Conservation (phyloP, 2,888 invertebrate species). For the Watsonalla binaria region DNA sequence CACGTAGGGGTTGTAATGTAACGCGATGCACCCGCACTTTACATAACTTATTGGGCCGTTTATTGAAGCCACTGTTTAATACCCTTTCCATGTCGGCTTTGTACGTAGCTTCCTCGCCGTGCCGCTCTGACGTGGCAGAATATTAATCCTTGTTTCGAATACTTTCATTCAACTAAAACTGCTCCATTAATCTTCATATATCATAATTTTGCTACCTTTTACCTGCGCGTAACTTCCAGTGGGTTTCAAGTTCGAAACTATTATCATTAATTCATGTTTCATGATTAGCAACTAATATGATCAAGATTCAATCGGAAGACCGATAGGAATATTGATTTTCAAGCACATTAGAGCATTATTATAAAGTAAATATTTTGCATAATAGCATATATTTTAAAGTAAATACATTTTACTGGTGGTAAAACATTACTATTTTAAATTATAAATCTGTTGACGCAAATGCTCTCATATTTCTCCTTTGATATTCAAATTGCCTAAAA, state of each 20-base stretch:
- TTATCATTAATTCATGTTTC: slow-evolving; percentile 1
- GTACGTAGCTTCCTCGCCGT: slow-evolving; percentile 58
- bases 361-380: too few relatives aligned
- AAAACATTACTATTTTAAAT: too few relatives aligned
- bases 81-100: slow-evolving; percentile 72
- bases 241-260: not conserved
- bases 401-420: too few relatives aligned
- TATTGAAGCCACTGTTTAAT: slow-evolving; percentile 75
- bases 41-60: slow-evolving; percentile 76
- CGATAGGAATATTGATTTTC: too few relatives aligned
- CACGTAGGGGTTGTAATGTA: slow-evolving; percentile 71
- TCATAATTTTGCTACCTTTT: slow-evolving; percentile 13
- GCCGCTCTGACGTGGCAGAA: slow-evolving; percentile 40
- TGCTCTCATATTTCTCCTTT: not conserved
- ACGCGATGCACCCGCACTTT: slow-evolving; percentile 76
- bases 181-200: slow-evolving; percentile 60
- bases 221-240: slow-evolving; percentile 11
- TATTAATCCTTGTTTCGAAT: slow-evolving; percentile 64
- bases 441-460: not conserved
- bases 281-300: not conserved
- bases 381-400: too few relatives aligned
- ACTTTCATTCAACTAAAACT: slow-evolving; percentile 46
- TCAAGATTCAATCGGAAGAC: not conserved
- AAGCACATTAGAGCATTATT: too few relatives aligned
- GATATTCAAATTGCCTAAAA: not conserved